Evolutionary conservation across 2,888 invertebrate genomes (phyloP), one percentile per base, ranked within the genome.

Genomic region (Scaptomyza tumidula): DNA sequence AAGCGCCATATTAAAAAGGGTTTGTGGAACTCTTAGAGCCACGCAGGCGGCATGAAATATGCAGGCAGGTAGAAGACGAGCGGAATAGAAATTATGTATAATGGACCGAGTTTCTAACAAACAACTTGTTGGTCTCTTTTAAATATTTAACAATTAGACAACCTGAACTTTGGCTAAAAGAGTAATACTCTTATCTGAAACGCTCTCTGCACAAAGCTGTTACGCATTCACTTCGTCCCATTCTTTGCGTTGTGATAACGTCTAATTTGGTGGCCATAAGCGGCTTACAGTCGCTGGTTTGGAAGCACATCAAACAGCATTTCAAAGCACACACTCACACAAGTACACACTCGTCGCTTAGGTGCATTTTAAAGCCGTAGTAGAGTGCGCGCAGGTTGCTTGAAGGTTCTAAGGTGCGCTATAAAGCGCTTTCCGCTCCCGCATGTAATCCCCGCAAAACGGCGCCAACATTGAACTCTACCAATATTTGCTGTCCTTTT

Each of bases 241-340:
- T 60, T 59, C 24, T 56, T 41, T 45, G 55, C 35, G 62, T 71
- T 72, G 55, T 68, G 58, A 69, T 71, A 86, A 64, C 64, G 67
- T 78, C 80, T 78, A 86, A 86, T 83, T 79, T 83, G 74, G 54
- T 72, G 78, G 71, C 72, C 83, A 83, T 83, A 83, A 86, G 86
- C 86, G 67, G 83, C 86, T 83, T 83, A 83, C 27, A 49, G 60
- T 24, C 62, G 59, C 55, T 61, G 62, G 31, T 58, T 70, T 71
- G 60, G 54, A 54, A 53, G 70, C 65, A 77, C 78, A 80, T 86
- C 80, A 86, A 83, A 86, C 69, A 49, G 78, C 71, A 80, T 77
- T 80, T 76, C 59, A 72, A 75, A 74, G 52, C 24, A 10, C 50
- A 52, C 58, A 44, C 31, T 31, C 41, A 19, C 55, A 55, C 55